Percentiles rank a stretch among this genome's conserved stretches.
phyloP scores from a whole-genome alignment of 2,888 invertebrate genomes.

The Tuta absoluta region DNA sequence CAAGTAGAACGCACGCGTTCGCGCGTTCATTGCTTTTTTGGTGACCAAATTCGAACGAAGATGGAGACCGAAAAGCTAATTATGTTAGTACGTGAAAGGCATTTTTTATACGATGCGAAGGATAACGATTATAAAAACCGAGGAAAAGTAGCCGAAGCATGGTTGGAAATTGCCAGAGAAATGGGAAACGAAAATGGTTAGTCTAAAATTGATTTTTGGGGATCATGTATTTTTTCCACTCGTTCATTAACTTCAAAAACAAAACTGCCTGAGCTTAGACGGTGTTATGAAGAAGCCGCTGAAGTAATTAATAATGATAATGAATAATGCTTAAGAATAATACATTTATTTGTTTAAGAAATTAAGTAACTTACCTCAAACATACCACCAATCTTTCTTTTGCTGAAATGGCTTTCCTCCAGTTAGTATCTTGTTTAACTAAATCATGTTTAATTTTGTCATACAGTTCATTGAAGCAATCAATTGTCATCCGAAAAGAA shows the following conservation, averaged over 20 bases:
- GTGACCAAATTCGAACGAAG: not conserved
- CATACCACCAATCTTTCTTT: not conserved
- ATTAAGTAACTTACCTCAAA: constrained; percentile 4
- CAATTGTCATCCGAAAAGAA: not conserved
- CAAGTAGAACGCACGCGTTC: constrained; percentile 22
- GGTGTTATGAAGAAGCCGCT: too few species aligned
- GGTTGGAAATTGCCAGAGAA: constrained; percentile 31
- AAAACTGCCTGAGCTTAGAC: too few species aligned
- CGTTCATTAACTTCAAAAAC: not conserved
- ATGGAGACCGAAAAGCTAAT: constrained; percentile 22
- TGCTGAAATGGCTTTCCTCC: not conserved
- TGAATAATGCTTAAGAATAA: too few species aligned
- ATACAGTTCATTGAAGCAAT: not conserved
- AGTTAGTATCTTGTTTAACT: constrained; percentile 5
- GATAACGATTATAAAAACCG: constrained; percentile 35
- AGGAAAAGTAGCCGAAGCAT: constrained; percentile 29
- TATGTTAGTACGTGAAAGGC: constrained; percentile 22
- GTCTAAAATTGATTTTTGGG: constrained; percentile 19
- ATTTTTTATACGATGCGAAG: constrained; percentile 32
- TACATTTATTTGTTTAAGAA: not conserved
- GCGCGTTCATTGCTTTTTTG: constrained; percentile 19
- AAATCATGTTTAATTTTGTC: not conserved
- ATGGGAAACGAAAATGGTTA: constrained; percentile 25
- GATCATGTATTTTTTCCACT: constrained; percentile 15
- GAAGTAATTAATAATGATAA: too few species aligned